Evolutionary conservation across 2,797 vertebrate species (phyloP).

Genomic region (Meriones psammophilus): DNA sequence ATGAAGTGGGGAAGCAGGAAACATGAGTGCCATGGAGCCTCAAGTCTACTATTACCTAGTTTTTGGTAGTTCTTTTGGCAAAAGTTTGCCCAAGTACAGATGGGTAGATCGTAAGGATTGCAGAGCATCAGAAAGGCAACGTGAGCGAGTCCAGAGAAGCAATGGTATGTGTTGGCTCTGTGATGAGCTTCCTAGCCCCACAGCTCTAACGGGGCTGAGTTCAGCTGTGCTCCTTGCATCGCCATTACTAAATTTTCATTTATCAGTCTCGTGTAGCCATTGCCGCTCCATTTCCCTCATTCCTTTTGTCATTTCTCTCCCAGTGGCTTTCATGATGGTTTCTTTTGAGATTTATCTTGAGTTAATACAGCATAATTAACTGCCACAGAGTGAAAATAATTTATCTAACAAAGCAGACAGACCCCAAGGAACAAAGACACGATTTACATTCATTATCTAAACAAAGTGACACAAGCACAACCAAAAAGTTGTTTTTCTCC

Average conservation of each 20-base stretch:
- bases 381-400: slow-evolving; percentile 52
- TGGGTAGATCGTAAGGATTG: neutral
- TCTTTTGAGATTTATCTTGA: slow-evolving; percentile 52
- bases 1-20: neutral
- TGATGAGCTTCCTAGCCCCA: neutral
- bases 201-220: neutral
- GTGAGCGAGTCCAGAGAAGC: neutral
- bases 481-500: slow-evolving; percentile 33
- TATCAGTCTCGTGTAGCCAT: neutral
- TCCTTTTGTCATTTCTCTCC: neutral
- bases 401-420: slow-evolving; percentile 52
- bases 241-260: neutral
- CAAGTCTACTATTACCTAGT: neutral
- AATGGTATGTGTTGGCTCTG: neutral
- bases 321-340: neutral
- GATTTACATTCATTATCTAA: slow-evolving; percentile 60
- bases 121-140: neutral
- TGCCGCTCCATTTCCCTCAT: neutral
- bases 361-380: slow-evolving; percentile 53
- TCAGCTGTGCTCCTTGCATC: neutral
- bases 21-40: rapidly evolving
- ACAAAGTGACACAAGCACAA: slow-evolving; percentile 26
- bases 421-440: slow-evolving; percentile 25
- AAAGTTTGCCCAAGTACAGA: neutral
- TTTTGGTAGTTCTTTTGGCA: neutral